Evolutionary conservation across 2,797 vertebrate species (phyloP), one percentile per base, ranked within the genome.

Genomic region (Lagocephalus sceleratus): DNA sequence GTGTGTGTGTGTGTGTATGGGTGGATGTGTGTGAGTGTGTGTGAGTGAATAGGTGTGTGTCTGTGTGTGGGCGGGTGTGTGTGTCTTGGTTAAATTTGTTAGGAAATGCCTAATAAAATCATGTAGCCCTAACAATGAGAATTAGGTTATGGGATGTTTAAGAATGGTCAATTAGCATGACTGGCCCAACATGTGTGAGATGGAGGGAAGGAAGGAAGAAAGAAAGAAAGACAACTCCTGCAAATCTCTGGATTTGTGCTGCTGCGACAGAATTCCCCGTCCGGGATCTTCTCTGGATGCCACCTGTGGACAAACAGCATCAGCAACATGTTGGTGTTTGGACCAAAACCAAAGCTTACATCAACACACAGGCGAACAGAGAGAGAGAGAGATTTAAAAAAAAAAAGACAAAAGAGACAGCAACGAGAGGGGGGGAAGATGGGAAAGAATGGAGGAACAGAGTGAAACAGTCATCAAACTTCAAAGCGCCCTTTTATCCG

Each of bases 81-180:
- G 1, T 41, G 39, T 41, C 15, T 41, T 5, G 5, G 15, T n/a
- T 41, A 16, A 41, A 41, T 41, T 17, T 79, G 78, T 79, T 74
- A 49, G 57, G 67, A 78, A 84, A 83, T 81, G 71, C 78, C 71
- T 73, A 79, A 80, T 74, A 71, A 10, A 79, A 83, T 81, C 78
- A 84, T 74, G 71, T 73, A 52, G 51, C 72, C 75, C 71, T 67
- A 80, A 81, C 73, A 76, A 80, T 60, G 40, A 60, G 79, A 77
- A 78, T 85, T 85, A 81, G 71, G 68, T 78, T 76, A 63, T 71
- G 76, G 78, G 76, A 78, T 86, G 79, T 87, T 88, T 85, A 74
- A 70, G 73, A 75, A 84, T 51, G 79, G 57, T 79, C 78, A 76
- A 79, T 82, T 88, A 79, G 73, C 57, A 60, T 54, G 63, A 79